A percentile compares a stretch with the other conserved stretches of the same genome.
These are phyloP conservation scores for Catalaphyllia jardinei DNA, from an alignment of 64 coral and sea anemone species.

Conservation along the genomic window DNA sequence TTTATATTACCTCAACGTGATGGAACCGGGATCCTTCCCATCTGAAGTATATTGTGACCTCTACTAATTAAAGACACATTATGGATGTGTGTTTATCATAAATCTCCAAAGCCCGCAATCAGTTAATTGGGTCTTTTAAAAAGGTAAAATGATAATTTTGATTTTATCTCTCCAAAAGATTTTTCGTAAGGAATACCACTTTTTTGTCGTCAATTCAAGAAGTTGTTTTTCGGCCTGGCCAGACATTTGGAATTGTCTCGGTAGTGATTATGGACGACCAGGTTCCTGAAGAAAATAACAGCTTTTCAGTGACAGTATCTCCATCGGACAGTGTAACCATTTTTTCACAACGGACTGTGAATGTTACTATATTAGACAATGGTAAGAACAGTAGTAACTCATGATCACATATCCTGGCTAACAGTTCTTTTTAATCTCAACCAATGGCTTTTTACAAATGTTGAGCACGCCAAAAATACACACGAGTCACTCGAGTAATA, in stretches of 20 bases:
- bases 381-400: neutral
- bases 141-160: neutral
- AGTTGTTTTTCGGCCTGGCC: neutral
- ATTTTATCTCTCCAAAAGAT: neutral
- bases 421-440: too few species aligned
- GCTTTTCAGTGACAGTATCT: conserved; percentile 11
- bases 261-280: neutral
- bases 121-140: neutral
- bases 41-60: too few species aligned
- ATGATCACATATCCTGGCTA: neutral
- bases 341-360: neutral
- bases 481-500: too few species aligned
- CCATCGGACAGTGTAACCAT: neutral
- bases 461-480: too few species aligned
- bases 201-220: neutral
- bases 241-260: neutral
- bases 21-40: too few species aligned
- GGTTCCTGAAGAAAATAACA: neutral
- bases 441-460: too few species aligned
- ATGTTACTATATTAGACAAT: conserved; percentile 7
- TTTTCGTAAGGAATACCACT: neutral
- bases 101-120: neutral
- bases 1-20: too few species aligned
- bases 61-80: too few species aligned
- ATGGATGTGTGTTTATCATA: neutral